These are phyloP conservation scores for Amiota minor DNA, from an alignment of 2,888 invertebrate species.

Conservation along the genomic window DNA sequence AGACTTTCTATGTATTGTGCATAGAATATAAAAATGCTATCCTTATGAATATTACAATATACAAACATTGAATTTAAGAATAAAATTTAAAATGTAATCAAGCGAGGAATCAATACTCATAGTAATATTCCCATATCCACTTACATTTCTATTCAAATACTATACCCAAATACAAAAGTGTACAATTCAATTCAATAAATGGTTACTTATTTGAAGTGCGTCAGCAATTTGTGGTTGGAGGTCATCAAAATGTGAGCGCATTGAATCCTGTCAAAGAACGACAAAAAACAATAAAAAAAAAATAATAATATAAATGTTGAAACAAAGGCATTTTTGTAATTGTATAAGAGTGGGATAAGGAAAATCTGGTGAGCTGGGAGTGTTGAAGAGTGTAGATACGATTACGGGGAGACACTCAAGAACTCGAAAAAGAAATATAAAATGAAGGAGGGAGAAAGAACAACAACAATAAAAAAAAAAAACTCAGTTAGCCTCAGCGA, in stretches of 20 bases:
- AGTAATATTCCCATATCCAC: too few relatives aligned
- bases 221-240: background rate
- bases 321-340: constrained; percentile 15
- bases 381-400: background rate
- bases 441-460: background rate
- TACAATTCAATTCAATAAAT: constrained; percentile 25
- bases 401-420: too few relatives aligned
- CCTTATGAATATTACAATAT: constrained; percentile 4
- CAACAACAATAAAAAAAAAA: background rate
- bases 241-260: constrained; percentile 13
- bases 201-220: constrained; percentile 14
- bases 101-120: background rate
- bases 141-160: too few relatives aligned
- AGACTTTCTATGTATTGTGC: background rate
- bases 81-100: constrained; percentile 14
- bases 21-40: background rate
- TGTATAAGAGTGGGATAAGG: background rate
- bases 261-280: background rate
- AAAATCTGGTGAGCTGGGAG: background rate
- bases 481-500: constrained; percentile 5
- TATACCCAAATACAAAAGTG: background rate
- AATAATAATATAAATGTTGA: constrained; percentile 10
- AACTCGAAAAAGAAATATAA: background rate
- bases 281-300: constrained; percentile 19
- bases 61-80: background rate